A percentile compares a stretch with the other conserved stretches of the same genome.
Evolutionary conservation across 1,140 invertebrate species (phyloP).

Genomic region (Mylabris phalerata): DNA sequence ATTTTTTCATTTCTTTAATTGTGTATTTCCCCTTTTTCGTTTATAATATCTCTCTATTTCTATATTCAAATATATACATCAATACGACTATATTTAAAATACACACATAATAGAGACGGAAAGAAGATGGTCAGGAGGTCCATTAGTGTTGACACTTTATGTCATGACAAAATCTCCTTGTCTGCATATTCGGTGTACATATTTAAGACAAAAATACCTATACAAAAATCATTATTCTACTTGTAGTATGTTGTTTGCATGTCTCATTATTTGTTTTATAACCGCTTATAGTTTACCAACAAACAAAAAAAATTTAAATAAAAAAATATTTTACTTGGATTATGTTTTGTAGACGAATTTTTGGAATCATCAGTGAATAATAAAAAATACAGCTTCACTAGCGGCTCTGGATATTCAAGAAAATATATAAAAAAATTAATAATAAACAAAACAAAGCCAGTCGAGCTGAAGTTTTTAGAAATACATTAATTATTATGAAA

Average conservation of each 20-base stretch:
- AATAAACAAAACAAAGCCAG: slow-evolving; percentile 14
- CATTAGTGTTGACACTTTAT: slow-evolving; percentile 17
- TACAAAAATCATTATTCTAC: slow-evolving; percentile 25
- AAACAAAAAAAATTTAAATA: slow-evolving; percentile 7
- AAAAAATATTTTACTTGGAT: slow-evolving; percentile 18
- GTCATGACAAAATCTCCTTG: slow-evolving; percentile 23
- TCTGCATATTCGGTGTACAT: slow-evolving; percentile 31
- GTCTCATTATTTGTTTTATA: slow-evolving; percentile 33
- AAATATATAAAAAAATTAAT: slow-evolving; percentile 7
- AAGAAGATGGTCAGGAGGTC: neutral
- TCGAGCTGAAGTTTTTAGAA: slow-evolving; percentile 25
- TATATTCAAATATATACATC: no score
- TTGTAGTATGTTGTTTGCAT: slow-evolving; percentile 37
- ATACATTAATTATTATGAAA: slow-evolving; percentile 22
- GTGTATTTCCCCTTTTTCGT: slow-evolving; percentile 8
- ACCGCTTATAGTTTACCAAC: slow-evolving; percentile 39
- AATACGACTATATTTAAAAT: neutral
- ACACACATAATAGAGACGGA: slow-evolving; percentile 5
- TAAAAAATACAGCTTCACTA: slow-evolving; percentile 23
- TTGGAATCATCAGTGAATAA: slow-evolving; percentile 19
- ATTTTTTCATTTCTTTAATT: slow-evolving; percentile 8
- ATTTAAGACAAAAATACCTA: slow-evolving; percentile 27
- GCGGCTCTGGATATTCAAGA: slow-evolving; percentile 13
- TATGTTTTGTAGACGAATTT: slow-evolving; percentile 26
- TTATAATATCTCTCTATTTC: slow-evolving; percentile 13